phyloP scores from a whole-genome alignment of 2,888 invertebrate species.

The Pollenia labialis region DNA sequence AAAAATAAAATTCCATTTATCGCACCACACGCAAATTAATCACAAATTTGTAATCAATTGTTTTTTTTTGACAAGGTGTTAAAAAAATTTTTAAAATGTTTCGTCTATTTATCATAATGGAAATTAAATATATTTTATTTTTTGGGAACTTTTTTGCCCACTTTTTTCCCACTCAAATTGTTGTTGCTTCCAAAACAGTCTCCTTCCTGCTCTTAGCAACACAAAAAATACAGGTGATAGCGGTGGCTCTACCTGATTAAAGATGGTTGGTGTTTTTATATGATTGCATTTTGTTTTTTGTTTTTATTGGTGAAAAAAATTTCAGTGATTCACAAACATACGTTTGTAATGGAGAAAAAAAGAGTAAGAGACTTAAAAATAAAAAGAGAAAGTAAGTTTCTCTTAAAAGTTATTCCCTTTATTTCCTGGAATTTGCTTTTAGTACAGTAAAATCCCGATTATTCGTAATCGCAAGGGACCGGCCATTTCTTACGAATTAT shows the following conservation, averaged over 20 bases:
- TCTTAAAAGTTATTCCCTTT: background rate
- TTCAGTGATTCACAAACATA: conserved; percentile 38
- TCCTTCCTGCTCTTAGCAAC: conserved; percentile 54
- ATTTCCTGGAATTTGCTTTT: conserved; percentile 17
- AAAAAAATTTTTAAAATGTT: conserved; percentile 57
- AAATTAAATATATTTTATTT: conserved; percentile 26
- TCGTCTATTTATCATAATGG: conserved; percentile 53
- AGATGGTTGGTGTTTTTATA: background rate
- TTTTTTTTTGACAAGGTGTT: conserved; percentile 64
- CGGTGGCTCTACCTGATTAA: background rate
- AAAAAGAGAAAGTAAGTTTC: conserved; percentile 4
- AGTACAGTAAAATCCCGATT: no score
- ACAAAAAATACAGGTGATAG: conserved; percentile 50
- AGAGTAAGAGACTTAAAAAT: background rate
- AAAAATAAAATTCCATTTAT: background rate
- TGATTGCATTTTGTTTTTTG: conserved; percentile 12
- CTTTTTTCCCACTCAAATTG: background rate
- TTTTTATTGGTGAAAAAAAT: conserved; percentile 11
- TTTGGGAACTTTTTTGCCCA: conserved; percentile 9
- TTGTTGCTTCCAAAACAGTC: conserved; percentile 13
- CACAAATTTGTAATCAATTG: conserved; percentile 32
- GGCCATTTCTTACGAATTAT: no score
- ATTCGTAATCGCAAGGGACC: no score
- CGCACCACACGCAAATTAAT: background rate
- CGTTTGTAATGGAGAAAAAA: conserved; percentile 2